Base-by-base conservation (phyloP, 2,113 vertebrate species). In the Aldabrachelys gigantea region DNA sequence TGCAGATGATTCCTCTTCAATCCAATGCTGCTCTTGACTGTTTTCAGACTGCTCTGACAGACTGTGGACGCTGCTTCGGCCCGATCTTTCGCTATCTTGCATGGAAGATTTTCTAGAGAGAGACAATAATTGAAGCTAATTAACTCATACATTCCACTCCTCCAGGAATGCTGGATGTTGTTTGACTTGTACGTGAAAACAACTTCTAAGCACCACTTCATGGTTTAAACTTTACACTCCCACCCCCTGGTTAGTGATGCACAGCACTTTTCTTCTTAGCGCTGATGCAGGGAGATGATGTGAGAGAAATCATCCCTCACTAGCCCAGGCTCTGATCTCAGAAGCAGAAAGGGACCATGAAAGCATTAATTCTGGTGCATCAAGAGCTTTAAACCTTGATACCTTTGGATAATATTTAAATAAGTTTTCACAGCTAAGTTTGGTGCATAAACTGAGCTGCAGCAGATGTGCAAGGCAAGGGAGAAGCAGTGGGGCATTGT, bases 51-150 rank as follows among this genome's bases (percentile, higher is more conserved):
- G 96, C 47, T 97, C 97, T 3, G 94, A 96, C 29, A 52, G 94
- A 16, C 95, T 97, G 85, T 90, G 97, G 69, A 95, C 25, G n/a
- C 93, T 98, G 93, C 95, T 98, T 79, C 98, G 97, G 59, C 96
- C 98, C 1, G 97, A 96, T 31, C 96, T 97, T 79, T 99, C 98
- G 27, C 97, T 95, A 88, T 98, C 98, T 90, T 93, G 94, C 12
- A 75, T 84, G 80, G 93, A 93, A 52, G 96, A 87, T 93, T 95
- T 98, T 91, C 98, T 98, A 94, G 27, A 78, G 27, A 78, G 82
- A 94, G 75, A 95, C 53, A 96, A 95, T 1, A 87, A 95, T 78
- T 52, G 57, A 94, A 5, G 89, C 79, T 0, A 87, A 80, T 65
- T 91, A 17, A 96, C 56, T 38, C 72, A 76, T 53, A 56, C 87